Base-by-base conservation (phyloP, 2,888 invertebrate species). In the Cistogaster globosa region DNA sequence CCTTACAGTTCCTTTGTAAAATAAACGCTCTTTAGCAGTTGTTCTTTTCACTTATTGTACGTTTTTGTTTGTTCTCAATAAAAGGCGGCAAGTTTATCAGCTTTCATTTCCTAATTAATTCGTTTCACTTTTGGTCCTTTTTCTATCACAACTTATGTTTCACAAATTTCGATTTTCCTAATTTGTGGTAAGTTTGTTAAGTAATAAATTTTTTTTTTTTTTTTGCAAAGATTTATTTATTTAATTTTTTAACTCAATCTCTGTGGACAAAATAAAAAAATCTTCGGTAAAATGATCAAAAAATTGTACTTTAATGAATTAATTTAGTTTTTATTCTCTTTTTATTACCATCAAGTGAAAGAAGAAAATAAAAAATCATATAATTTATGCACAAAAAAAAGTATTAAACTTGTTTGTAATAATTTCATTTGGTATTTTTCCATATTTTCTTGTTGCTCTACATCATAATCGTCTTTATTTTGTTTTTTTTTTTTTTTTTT, bases 271-370 rank as follows among this genome's bases (percentile, higher is more conserved):
- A n/a, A n/a, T 4, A 57, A 63, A 11, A 71, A 80, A 74, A 42
- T 22, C 51, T 45, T 42, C 69, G 69, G 62, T 55, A 78, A 86
- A 88, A 88, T 89, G 88, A 88, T 89, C 89, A 90, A 91, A 90
- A 90, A 91, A 90, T 90, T 91, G 89, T 88, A 76, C 84, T 91
- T 90, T 91, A 91, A 91, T 91, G 91, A 91, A 91, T 91, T 91
- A 91, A 91, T 91, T 90, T 88, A 90, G 90, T 91, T 91, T 82
- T 63, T 53, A 55, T 78, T 80, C 42, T 48, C 53, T 51, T 48
- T 67, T 55, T 20, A n/a, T 69, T 69, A 11, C 12, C 63, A 16
- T 45, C 22, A n/a, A 12, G 18, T 36, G 20, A 22, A 63, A 78
- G 55, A 51, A 58, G 16, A 36, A 1, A 57, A 48, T 63, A 81